Evolutionary conservation across 2,113 vertebrate genomes (phyloP).

Genomic region (Zingel zingel): DNA sequence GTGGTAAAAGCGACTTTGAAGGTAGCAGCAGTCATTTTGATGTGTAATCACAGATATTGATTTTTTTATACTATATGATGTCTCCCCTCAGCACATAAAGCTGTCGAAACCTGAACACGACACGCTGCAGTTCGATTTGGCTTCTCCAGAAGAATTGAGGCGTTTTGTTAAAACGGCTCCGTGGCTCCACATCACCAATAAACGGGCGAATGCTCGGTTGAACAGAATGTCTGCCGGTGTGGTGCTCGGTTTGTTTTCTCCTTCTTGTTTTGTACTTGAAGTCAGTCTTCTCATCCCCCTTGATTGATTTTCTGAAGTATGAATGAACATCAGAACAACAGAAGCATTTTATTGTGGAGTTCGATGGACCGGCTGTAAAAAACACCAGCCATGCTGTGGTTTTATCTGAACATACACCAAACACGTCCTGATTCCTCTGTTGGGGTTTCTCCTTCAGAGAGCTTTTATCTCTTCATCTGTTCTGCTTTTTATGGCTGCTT

Average conservation of each 20-base stretch:
- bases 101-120: conserved; percentile 1
- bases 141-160: not conserved
- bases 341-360: conserved; percentile 12
- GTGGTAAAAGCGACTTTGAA: too few species aligned
- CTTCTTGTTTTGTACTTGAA: conserved; percentile 10
- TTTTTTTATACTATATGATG: not conserved
- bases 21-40: conserved; percentile 1
- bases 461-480: not conserved
- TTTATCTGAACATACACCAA: conserved; percentile 18
- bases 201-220: conserved; percentile 19
- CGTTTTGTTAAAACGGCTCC: not conserved
- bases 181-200: conserved; percentile 14
- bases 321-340: conserved; percentile 29
- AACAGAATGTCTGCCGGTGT: not conserved
- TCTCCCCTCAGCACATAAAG: conserved; percentile 8
- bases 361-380: not conserved
- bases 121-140: conserved; percentile 15
- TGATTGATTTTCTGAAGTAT: conserved; percentile 45
- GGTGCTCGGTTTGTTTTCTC: not conserved
- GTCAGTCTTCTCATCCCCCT: conserved; percentile 51
- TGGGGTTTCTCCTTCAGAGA: not conserved
- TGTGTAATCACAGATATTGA: conserved; percentile 23
- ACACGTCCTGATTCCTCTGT: conserved; percentile 7
- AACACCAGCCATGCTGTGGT: conserved; percentile 14
- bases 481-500: conserved; percentile 56